Conservation (phyloP, 2,113 vertebrate genomes). For the Rattus norvegicus region GRCr8 NC_086029.1:24721001-24721500, state of each 20-base stretch:
- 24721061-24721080: neutral
- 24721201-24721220: neutral
- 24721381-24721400: neutral
- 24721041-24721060: neutral
- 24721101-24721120: neutral
- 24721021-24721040: neutral
- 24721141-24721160: neutral
- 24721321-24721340: neutral
- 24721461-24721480: conserved; percentile 11
- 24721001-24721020: neutral
- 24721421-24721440: neutral
- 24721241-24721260: neutral
- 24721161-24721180: neutral
- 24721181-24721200: neutral
- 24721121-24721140: neutral
- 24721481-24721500: conserved; percentile 13
- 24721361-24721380: neutral
- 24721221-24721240: neutral
- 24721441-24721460: neutral
- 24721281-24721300: neutral
- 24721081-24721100: neutral
- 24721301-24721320: neutral
- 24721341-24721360: neutral
- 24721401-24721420: neutral
- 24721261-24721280: neutral